These are phyloP conservation scores for Paramormyrops kingsleyae DNA, from an alignment of 2,113 vertebrate species.

Conservation along the genomic window DNA sequence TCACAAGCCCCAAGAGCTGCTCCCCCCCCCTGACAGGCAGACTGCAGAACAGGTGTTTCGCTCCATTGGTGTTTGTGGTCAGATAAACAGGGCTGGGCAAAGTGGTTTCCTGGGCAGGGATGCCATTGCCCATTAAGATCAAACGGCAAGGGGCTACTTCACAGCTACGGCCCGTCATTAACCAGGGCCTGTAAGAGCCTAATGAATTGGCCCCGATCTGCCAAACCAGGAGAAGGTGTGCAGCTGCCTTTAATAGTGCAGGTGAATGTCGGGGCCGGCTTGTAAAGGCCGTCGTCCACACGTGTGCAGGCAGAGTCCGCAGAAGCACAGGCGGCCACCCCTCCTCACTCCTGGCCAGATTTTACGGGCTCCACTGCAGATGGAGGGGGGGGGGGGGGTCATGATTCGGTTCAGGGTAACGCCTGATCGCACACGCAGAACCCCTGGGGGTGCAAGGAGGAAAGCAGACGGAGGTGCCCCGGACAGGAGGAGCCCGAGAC, in stretches of 20 bases:
- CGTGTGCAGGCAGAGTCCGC: background rate
- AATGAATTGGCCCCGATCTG: conserved; percentile 15
- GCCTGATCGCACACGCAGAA: background rate
- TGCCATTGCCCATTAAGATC: background rate
- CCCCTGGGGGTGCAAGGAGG: background rate
- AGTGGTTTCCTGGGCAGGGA: background rate
- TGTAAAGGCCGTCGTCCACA: background rate
- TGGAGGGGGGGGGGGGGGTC: background rate
- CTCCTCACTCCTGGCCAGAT: background rate
- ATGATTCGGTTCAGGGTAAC: background rate
- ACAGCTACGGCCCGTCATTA: background rate
- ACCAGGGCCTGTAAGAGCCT: background rate
- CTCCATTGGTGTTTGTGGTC: background rate
- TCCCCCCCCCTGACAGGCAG: background rate
- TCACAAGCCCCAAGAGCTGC: background rate
- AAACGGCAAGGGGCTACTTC: background rate
- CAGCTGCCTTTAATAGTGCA: conserved; percentile 26
- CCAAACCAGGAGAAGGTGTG: background rate
- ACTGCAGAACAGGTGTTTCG: background rate
- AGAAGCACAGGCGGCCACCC: background rate
- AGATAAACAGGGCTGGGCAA: background rate
- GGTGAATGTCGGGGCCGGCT: background rate
- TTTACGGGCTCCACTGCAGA: background rate
- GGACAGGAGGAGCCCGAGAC: background rate
- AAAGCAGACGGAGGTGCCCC: background rate